phyloP scores from a whole-genome alignment of 2,113 vertebrate species.

The Macaca nemestrina region DNA sequence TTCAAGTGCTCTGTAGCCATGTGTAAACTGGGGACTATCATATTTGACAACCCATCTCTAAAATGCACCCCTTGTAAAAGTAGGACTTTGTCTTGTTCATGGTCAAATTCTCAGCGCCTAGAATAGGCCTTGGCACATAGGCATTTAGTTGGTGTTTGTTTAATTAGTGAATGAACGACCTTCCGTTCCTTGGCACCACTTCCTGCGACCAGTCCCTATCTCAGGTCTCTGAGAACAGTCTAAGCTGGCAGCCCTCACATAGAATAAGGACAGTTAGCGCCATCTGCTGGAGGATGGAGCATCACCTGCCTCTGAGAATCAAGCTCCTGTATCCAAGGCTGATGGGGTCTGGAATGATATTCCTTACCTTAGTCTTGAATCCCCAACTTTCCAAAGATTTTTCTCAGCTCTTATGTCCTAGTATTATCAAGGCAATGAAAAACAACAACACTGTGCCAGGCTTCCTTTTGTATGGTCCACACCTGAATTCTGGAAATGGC shows the following conservation, averaged over 20 bases:
- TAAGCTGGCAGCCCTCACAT: background rate
- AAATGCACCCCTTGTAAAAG: background rate
- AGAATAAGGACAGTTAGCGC: background rate
- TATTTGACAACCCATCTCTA: background rate
- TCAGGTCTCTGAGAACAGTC: background rate
- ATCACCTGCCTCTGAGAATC: background rate
- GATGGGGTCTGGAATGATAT: background rate
- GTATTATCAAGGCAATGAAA: background rate
- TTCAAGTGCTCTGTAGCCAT: background rate
- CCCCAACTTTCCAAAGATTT: background rate
- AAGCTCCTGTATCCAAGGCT: background rate
- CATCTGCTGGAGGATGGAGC: conserved; percentile 18
- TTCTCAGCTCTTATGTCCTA: background rate
- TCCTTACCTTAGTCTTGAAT: background rate
- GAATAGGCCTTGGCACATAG: background rate
- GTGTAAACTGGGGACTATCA: background rate
- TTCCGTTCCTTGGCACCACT: background rate
- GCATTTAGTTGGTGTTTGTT: background rate
- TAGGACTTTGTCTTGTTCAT: background rate
- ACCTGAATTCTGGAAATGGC: background rate
- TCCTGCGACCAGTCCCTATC: background rate
- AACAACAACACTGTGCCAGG: background rate
- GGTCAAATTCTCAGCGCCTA: background rate
- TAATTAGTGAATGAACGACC: background rate
- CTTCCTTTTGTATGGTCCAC: background rate